phyloP scores from a whole-genome alignment of 2,888 invertebrate genomes.

The Erynnis tages region DNA sequence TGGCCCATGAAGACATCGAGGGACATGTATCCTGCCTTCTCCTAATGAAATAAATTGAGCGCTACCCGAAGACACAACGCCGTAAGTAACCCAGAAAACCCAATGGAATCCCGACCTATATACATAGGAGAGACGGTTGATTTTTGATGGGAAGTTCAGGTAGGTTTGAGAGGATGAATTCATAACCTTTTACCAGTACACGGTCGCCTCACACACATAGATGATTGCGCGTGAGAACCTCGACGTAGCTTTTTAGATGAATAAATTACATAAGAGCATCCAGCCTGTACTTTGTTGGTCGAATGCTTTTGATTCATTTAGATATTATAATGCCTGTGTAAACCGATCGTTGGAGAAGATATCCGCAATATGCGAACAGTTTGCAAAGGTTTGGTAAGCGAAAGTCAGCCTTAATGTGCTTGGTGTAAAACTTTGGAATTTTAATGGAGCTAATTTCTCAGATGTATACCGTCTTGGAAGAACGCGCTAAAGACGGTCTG shows the following conservation, averaged over 20 bases:
- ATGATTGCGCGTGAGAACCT: conserved; percentile 56
- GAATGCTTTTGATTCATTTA: conserved; percentile 52
- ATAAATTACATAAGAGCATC: conserved; percentile 48
- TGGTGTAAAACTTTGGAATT: neutral
- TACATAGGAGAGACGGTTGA: fast-evolving
- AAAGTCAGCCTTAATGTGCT: neutral
- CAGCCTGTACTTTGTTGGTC: conserved; percentile 46
- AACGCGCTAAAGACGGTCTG: conserved; percentile 17
- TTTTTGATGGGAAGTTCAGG: neutral
- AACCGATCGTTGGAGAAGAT: conserved; percentile 31
- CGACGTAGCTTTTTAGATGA: conserved; percentile 42
- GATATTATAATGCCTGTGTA: conserved; percentile 39
- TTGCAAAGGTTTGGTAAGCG: neutral
- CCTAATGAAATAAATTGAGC: conserved; percentile 78
- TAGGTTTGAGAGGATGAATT: conserved; percentile 51
- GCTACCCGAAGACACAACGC: conserved; percentile 36
- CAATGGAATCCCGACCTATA: conserved; percentile 35
- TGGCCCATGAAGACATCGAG: conserved; percentile 75
- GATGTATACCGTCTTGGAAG: conserved; percentile 18
- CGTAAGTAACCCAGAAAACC: conserved; percentile 32
- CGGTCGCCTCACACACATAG: conserved; percentile 43
- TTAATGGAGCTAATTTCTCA: conserved; percentile 10
- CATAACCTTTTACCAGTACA: conserved; percentile 60
- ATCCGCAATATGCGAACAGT: conserved; percentile 17
- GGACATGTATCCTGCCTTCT: conserved; percentile 79